These are phyloP conservation scores for Pithys albifrons DNA, from an alignment of 2,113 vertebrate genomes.

Conservation along the genomic window DNA sequence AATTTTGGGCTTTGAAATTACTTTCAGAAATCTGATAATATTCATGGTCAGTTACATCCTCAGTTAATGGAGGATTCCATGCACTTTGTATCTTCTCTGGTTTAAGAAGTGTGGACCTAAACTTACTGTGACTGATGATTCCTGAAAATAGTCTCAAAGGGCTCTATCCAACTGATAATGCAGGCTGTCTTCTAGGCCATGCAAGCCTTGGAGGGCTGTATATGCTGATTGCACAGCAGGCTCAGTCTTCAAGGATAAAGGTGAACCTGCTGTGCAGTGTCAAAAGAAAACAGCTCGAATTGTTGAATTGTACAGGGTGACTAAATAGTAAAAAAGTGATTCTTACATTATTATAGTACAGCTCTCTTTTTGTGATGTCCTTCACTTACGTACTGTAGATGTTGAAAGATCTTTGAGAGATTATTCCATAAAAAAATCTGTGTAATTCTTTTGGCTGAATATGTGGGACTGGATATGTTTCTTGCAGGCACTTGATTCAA, in stretches of 20 bases:
- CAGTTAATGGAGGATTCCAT: neutral
- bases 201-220: conserved; percentile 21
- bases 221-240: conserved; percentile 50
- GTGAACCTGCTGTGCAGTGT: conserved; percentile 16
- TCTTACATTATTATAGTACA: neutral
- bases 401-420: neutral
- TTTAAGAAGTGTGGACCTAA: neutral
- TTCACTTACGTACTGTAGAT: neutral
- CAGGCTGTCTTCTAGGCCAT: conserved; percentile 38
- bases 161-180: neutral
- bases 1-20: neutral
- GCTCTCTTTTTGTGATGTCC: neutral
- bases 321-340: neutral
- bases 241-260: conserved; percentile 26
- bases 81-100: neutral
- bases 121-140: conserved; percentile 4
- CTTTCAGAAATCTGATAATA: neutral
- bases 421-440: neutral
- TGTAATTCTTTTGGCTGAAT: neutral
- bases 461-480: neutral
- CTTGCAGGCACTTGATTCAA: neutral
- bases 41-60: conserved; percentile 25
- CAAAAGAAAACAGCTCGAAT: neutral
- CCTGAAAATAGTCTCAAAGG: conserved; percentile 17
- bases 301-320: neutral